Evolutionary conservation across 2,888 invertebrate species (phyloP), one percentile per base, ranked within the genome.

Genomic region (Hypomecis punctinalis): DNA sequence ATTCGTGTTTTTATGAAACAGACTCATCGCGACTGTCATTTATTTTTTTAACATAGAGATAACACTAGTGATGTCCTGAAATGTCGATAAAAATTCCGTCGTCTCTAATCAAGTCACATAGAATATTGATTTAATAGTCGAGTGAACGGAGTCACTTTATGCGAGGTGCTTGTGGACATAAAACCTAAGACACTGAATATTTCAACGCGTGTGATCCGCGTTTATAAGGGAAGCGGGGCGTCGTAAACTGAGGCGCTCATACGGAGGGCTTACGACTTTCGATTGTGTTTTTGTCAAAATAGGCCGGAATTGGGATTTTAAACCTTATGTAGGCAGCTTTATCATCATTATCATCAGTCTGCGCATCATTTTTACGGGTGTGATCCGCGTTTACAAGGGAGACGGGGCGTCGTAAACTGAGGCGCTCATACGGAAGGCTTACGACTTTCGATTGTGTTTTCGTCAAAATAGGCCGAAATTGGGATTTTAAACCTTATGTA

Each of bases 121-220:
- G 64, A 65, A 65, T 65, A 65, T 57, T 65, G 64, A 65, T 65
- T 65, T 60, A 56, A 61, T 61, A 56, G 60, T 47, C 23, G 37
- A 45, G 13, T 59, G 55, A 56, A 51, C 51, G 52, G 40, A 64
- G 55, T 56, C 40, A 51, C 46, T 63, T 64, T 59, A 64, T 56
- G 46, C 39, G 59, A 45, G 54, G 23, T 47, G 58, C 46, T 53
- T 58, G 54, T 37, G 60, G 42, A 46, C 60, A 61, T 65, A 61
- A 59, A 65, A 49, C 64, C 55, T 59, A 55, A 61, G 40, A 45
- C 60, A 13, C 52, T 65, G 64, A 65, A 65, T 65, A 56, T 65
- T 61, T 65, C 56, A 65, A 47, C 51, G 49, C 11, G 42, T 49
- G 49, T 51, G 33, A 53, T 42, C 39, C 48, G n/a, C 48, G 35